These are phyloP conservation scores for Chaetogeoica ovagalla DNA, from an alignment of 2,888 invertebrate species.

Conservation along the genomic window DNA sequence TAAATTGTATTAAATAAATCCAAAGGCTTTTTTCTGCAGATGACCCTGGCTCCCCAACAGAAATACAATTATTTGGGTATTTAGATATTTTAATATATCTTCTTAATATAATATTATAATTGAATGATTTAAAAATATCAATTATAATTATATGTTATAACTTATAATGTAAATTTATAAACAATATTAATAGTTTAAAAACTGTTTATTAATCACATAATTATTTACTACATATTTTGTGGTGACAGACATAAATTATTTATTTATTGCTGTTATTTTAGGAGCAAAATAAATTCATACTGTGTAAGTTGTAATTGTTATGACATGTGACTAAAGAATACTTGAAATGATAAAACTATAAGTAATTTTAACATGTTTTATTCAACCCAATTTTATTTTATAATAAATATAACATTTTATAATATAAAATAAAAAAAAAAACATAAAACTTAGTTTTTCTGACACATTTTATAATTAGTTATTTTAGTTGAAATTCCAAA, in stretches of 20 bases:
- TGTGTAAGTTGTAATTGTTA: not conserved
- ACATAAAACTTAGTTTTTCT: not conserved
- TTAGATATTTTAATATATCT: not conserved
- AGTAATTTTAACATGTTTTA: slow-evolving; percentile 7
- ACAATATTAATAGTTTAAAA: not conserved
- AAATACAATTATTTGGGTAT: not conserved
- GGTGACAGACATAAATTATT: not conserved
- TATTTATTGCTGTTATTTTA: not conserved
- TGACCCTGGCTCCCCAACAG: not conserved
- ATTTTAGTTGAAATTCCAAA: not conserved
- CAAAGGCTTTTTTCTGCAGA: not conserved
- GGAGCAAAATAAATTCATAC: not conserved
- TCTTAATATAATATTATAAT: not conserved
- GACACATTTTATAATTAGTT: not conserved
- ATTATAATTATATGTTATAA: not conserved
- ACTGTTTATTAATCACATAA: not conserved
- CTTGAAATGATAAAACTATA: not conserved
- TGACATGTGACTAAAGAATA: not conserved
- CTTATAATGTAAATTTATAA: not conserved
- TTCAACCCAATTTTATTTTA: not conserved
- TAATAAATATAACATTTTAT: too few relatives aligned
- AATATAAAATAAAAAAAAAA: not conserved
- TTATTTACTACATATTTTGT: slow-evolving; percentile 2
- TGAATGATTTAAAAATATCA: not conserved
- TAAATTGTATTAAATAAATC: not conserved